Base-by-base conservation (phyloP, 2,113 vertebrate species). In the Lepisosteus osseus region DNA sequence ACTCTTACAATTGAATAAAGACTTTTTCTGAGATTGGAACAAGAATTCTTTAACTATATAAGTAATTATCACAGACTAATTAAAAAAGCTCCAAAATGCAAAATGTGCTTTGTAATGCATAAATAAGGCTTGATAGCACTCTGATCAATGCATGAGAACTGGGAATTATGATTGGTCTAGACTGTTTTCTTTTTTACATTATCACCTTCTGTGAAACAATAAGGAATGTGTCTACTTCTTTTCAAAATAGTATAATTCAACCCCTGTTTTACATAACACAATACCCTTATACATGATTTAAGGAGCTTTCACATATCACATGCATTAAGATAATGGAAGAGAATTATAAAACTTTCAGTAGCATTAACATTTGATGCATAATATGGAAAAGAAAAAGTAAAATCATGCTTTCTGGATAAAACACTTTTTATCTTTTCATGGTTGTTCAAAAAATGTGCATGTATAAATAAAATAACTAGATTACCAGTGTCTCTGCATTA, bases 271-370 rank as follows among this genome's bases (percentile, higher is more conserved):
- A 84, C 85, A 88, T 82, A 80, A 74, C 76, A 85, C 84, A 84
- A 85, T 88, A 74, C 75, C 74, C 86, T 90, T 84, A 90, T 90
- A 86, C 86, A 91, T 88, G 86, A 92, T 91, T 90, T 83, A 91
- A 84, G 78, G 73, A 79, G 75, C 78, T 83, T 86, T 84, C 73
- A 67, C 75, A 45, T 81, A 84, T 81, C 77, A 72, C 69, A 82
- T 84, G 84, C 88, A 87, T 91, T 88, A 88, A 74, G 82, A 86
- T 87, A 91, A 89, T 88, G 84, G 86, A 88, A 79, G 73, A 2
- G 57, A 76, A 82, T 85, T 65, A 88, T 90, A 81, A 89, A 90
- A 88, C 68, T 90, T 91, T 90, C 69, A 91, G 76, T 15, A 88
- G 86, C 87, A 88, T 91, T 89, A 88, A 89, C 84, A 86, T 87